These are phyloP conservation scores for Heliornis fulica DNA, from an alignment of 2,113 vertebrate species.

Conservation along the genomic window DNA sequence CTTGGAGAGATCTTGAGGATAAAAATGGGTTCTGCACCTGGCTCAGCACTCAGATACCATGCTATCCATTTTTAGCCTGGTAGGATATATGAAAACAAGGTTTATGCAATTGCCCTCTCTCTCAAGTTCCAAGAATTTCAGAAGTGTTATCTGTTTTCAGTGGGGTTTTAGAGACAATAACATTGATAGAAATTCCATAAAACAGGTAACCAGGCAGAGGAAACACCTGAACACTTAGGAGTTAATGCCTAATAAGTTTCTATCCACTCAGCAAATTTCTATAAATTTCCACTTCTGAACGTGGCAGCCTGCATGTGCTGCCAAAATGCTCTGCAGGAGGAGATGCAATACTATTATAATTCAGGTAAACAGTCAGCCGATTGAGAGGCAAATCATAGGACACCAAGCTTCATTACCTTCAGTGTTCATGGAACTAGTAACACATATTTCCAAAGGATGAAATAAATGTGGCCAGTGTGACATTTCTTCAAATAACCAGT, in stretches of 20 bases:
- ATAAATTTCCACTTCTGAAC: not conserved
- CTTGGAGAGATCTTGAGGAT: not conserved
- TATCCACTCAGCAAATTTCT: not conserved
- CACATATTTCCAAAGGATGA: not conserved
- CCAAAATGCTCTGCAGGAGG: not conserved
- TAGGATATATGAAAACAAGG: not conserved
- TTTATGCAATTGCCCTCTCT: not conserved
- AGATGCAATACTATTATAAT: not conserved
- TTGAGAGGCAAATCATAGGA: not conserved
- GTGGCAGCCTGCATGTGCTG: not conserved
- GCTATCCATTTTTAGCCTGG: not conserved
- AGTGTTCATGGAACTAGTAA: not conserved
- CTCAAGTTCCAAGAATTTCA: not conserved
- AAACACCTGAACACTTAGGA: not conserved
- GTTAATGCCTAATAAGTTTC: not conserved
- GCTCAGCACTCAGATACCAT: not conserved
- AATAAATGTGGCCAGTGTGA: not conserved
- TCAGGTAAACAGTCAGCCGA: not conserved
- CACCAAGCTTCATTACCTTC: not conserved
- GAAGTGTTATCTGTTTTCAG: not conserved
- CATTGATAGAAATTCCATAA: not conserved
- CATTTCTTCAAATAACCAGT: not conserved
- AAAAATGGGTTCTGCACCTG: not conserved
- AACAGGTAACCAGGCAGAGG: not conserved
- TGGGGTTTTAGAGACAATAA: not conserved